Base-by-base conservation (phyloP, 2,888 invertebrate genomes). In the Peribatodes rhomboidaria region DNA sequence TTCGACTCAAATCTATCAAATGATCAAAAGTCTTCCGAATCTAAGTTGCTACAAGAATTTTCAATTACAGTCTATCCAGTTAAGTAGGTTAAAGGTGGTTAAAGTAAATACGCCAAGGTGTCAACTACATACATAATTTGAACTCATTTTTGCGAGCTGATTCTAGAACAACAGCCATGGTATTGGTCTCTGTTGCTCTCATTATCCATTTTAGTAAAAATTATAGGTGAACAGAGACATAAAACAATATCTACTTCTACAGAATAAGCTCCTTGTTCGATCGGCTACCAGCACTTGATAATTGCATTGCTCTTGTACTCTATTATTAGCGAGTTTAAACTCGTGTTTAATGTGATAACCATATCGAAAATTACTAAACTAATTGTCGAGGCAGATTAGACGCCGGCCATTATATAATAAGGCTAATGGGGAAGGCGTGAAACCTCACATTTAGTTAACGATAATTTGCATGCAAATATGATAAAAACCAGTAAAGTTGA, bases 361-460 rank as follows among this genome's bases (percentile, higher is more conserved):
- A 31, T 18, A 37, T 37, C 27, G n/a, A 20, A 60, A 65, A 65
- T 65, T 46, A 54, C 22, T 4, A 33, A 13, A 39, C 39, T 64
- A 58, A 60, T 42, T 59, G 55, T 37, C 16, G n/a, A 46, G 10
- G 16, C 18, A 59, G 37, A 56, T 65, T 55, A 65, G 56, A 60
- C 44, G 20, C 53, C 22, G 8, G 54, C 42, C 42, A 49, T 64
- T 60, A 65, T 46, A 41, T 31, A 57, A 65, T 56, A 61, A 61
- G 56, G 65, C 46, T 53, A 65, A 65, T 65, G 65, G 54, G 46
- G 16, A 56, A 65, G 65, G 65, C 60, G 65, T 56, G 56, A 65
- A 65, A 60, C 56, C 33, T 39, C 39, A 53, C 60, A 61, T 65
- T 64, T 37, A 54, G 53, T 27, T 22, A 62, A 55, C 22, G 8